phyloP scores from a whole-genome alignment of 2,113 vertebrate species.

The Macquaria australasica region DNA sequence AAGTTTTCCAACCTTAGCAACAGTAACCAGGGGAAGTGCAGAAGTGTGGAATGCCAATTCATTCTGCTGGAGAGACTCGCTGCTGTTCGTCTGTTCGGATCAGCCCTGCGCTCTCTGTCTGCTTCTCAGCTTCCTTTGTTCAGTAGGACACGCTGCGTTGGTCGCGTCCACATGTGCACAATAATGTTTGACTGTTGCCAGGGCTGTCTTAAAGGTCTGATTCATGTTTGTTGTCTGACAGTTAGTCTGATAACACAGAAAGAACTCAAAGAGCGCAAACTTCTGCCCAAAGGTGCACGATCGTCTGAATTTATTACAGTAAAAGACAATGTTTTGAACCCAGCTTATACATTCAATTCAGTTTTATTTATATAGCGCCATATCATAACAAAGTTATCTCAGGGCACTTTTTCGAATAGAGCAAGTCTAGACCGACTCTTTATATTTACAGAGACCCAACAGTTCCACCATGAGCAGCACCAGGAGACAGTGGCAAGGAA shows the following conservation, averaged over 20 bases:
- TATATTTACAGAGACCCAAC: too few species aligned
- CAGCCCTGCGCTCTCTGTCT: background rate
- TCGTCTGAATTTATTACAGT: background rate
- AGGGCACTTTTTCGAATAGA: too few species aligned
- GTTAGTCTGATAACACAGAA: background rate
- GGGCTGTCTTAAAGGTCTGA: background rate
- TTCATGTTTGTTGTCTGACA: background rate
- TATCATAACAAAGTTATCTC: too few species aligned
- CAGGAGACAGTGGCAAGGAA: too few species aligned
- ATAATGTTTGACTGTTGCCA: background rate
- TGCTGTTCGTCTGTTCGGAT: slow-evolving; percentile 4
- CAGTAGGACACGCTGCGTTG: background rate
- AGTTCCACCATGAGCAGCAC: too few species aligned
- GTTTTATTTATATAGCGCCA: too few species aligned
- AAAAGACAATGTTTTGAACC: background rate
- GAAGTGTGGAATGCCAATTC: slow-evolving; percentile 53
- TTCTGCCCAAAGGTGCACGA: background rate
- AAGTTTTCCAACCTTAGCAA: slow-evolving; percentile 70
- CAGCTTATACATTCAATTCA: background rate
- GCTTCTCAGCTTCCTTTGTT: slow-evolving; percentile 29
- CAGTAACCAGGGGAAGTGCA: slow-evolving; percentile 58
- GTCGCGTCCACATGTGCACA: background rate
- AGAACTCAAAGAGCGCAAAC: background rate
- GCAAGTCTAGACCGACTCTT: too few species aligned
- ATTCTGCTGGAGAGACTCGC: slow-evolving; percentile 27